phyloP scores from a whole-genome alignment of 1,140 invertebrate species.

The Drosophila mayri region DNA sequence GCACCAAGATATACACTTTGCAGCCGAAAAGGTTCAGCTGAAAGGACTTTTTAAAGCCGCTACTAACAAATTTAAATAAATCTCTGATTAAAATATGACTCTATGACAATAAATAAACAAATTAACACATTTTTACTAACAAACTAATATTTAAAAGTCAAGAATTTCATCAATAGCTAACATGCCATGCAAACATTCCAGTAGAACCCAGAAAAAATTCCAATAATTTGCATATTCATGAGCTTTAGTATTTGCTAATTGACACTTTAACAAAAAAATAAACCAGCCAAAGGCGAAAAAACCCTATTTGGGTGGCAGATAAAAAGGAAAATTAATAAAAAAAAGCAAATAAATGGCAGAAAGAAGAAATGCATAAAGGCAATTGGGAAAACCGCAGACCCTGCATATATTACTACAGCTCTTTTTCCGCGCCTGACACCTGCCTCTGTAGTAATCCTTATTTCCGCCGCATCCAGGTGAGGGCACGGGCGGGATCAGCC shows the following conservation, averaged over 20 bases:
- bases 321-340: constrained; percentile 71
- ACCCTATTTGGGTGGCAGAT: constrained; percentile 41
- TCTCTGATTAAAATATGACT: neutral
- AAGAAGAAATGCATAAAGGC: constrained; percentile 17
- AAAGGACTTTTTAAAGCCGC: constrained; percentile 6
- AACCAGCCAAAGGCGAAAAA: constrained; percentile 37
- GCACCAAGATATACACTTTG: constrained; percentile 8
- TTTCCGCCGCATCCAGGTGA: constrained; percentile 58
- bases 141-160: neutral
- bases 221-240: constrained; percentile 78
- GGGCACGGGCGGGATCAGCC: constrained; percentile 87
- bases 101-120: too few species aligned
- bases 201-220: constrained; percentile 36
- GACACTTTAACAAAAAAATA: constrained; percentile 69
- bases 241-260: constrained; percentile 82
- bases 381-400: constrained; percentile 48
- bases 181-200: constrained; percentile 9
- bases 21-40: constrained; percentile 8
- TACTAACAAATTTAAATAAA: neutral
- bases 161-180: neutral
- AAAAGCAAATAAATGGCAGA: constrained; percentile 35
- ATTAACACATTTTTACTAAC: neutral
- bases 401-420: constrained; percentile 63
- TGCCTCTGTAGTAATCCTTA: constrained; percentile 16
- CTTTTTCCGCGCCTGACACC: constrained; percentile 29